Conservation (phyloP, 2,113 vertebrate species). For the Edolisoma coerulescens region DNA sequence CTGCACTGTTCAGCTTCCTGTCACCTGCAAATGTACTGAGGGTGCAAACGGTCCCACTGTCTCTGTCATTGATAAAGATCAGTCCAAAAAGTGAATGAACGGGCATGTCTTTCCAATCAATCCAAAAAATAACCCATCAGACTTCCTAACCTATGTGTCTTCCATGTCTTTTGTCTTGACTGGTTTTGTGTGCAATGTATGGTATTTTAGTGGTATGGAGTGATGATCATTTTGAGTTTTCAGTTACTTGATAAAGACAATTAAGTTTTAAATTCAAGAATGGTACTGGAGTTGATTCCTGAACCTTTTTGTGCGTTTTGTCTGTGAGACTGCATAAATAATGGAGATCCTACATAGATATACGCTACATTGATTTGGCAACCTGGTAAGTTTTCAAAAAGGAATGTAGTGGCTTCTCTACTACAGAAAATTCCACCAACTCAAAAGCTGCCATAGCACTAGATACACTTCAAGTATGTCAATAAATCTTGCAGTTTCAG, state of each 20-base stretch:
- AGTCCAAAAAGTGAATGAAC: neutral
- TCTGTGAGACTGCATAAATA: neutral
- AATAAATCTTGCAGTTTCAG: neutral
- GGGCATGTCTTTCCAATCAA: neutral
- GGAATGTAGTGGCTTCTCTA: neutral
- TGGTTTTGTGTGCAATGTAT: neutral
- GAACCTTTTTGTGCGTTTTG: neutral
- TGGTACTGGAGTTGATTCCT: neutral
- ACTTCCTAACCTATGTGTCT: neutral
- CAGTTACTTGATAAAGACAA: neutral
- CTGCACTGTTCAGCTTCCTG: neutral
- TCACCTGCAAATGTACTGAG: neutral
- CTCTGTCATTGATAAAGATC: neutral
- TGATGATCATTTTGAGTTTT: neutral
- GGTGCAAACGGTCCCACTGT: fast-evolving
- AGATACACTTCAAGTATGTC: neutral
- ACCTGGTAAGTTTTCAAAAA: neutral
- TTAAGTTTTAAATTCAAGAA: neutral
- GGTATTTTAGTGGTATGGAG: neutral
- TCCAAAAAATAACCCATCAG: neutral
- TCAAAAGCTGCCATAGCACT: neutral
- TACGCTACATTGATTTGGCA: neutral
- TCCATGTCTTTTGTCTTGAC: neutral
- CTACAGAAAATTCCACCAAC: neutral
- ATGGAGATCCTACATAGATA: neutral